Conservation (phyloP, 2,888 invertebrate species). For the Actias luna region DNA sequence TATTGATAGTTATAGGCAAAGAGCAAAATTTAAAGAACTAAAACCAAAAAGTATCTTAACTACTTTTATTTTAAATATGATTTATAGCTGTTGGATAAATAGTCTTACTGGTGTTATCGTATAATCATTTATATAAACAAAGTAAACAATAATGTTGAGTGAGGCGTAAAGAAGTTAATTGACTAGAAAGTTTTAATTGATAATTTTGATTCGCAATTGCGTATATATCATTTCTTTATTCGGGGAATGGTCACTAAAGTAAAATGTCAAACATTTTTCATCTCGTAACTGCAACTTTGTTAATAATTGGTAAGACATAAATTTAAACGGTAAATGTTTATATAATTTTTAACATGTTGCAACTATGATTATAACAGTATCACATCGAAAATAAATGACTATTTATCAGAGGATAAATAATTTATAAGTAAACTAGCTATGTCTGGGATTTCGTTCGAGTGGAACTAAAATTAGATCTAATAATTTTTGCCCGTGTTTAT, state of each 20-base stretch:
- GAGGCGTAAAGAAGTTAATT: conserved; percentile 41
- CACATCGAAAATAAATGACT: neutral
- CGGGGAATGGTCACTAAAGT: conserved; percentile 37
- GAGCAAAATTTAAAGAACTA: no score
- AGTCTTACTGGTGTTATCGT: neutral
- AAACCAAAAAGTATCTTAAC: neutral
- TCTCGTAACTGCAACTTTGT: conserved; percentile 32
- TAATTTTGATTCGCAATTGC: conserved; percentile 23
- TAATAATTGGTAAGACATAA: conserved; percentile 45
- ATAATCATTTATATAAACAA: neutral
- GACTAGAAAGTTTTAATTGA: conserved; percentile 40
- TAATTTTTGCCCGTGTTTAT: no score
- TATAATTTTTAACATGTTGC: no score
- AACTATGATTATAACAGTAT: no score
- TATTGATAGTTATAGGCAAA: no score
- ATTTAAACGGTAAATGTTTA: no score
- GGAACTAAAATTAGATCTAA: no score
- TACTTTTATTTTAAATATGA: neutral
- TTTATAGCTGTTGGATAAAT: neutral
- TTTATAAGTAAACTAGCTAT: no score
- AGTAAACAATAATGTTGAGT: conserved; percentile 26
- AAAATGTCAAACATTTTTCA: conserved; percentile 44
- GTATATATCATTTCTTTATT: conserved; percentile 41
- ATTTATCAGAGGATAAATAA: no score
- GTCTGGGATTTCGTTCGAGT: no score